Evolutionary conservation across 2,888 invertebrate genomes (phyloP).

Genomic region (Aphidoletes aphidimyza): DNA sequence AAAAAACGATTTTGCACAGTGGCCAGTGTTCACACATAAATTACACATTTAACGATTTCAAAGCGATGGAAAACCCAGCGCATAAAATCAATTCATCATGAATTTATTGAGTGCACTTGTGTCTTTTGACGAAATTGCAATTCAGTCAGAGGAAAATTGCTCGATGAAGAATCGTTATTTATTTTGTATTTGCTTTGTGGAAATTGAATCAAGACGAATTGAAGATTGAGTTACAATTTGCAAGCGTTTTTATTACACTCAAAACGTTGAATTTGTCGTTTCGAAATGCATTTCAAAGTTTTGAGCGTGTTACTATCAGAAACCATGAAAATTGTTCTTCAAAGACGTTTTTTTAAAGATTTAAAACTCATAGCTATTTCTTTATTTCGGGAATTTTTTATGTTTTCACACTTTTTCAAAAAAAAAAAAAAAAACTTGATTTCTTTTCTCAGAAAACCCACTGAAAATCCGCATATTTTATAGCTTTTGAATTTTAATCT

Average conservation of each 20-base stretch:
- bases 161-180: too few species aligned
- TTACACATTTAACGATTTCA: background rate
- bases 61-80: too few species aligned
- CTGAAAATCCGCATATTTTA: background rate
- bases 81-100: slow-evolving; percentile 8
- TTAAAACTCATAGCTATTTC: background rate
- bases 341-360: too few species aligned
- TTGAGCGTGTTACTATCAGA: too few species aligned
- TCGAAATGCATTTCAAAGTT: background rate
- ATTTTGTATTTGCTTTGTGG: too few species aligned
- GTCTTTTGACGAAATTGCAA: background rate
- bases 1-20: background rate
- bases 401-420: background rate
- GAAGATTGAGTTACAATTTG: background rate
- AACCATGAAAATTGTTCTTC: too few species aligned
- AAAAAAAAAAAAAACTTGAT: too few species aligned
- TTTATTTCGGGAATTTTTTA: background rate
- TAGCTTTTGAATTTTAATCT: background rate
- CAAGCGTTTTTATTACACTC: background rate
- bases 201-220: background rate
- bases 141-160: background rate
- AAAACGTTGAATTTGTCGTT: background rate
- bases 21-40: background rate
- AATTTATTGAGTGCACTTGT: background rate
- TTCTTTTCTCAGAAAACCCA: background rate